Conservation (phyloP, 2,888 invertebrate genomes). For the Macaria liturata region DNA sequence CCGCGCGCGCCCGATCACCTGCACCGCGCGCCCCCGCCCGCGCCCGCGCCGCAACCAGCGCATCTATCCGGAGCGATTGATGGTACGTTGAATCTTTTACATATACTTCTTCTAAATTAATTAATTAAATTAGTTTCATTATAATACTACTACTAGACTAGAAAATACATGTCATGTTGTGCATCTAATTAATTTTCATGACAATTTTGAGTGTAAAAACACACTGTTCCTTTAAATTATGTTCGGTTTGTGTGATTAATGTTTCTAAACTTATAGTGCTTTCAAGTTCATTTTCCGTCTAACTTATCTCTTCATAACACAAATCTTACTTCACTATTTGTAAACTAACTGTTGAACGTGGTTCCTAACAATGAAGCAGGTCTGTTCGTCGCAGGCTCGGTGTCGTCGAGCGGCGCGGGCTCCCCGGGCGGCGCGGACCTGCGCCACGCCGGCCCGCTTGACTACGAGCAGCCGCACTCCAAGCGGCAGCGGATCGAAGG, state of each 20-base stretch:
- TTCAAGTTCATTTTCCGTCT: too few relatives aligned
- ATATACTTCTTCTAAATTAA: too few relatives aligned
- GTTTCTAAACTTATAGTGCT: too few relatives aligned
- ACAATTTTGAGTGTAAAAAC: too few relatives aligned
- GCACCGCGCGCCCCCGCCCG: constrained; percentile 77
- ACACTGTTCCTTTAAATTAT: too few relatives aligned
- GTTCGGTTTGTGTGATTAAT: too few relatives aligned
- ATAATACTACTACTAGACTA: too few relatives aligned
- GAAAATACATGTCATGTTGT: too few relatives aligned
- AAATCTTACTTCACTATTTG: too few relatives aligned
- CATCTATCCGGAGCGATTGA: constrained; percentile 75
- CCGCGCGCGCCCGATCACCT: constrained; percentile 90
- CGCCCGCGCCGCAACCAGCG: constrained; percentile 72
- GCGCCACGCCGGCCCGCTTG: constrained; percentile 73
- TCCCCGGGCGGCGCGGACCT: constrained; percentile 86
- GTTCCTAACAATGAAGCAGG: constrained; percentile 26
- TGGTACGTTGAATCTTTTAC: constrained; percentile 49
- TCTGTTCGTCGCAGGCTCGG: constrained; percentile 84
- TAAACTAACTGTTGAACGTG: constrained; percentile 9
- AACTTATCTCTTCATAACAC: too few relatives aligned
- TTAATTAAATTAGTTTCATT: too few relatives aligned
- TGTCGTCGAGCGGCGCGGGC: constrained; percentile 92
- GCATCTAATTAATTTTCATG: too few relatives aligned
- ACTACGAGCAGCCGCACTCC: constrained; percentile 85
- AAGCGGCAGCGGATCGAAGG: constrained; percentile 96